phyloP scores from a whole-genome alignment of 2,888 invertebrate genomes.

The Melolontha melolontha region DNA sequence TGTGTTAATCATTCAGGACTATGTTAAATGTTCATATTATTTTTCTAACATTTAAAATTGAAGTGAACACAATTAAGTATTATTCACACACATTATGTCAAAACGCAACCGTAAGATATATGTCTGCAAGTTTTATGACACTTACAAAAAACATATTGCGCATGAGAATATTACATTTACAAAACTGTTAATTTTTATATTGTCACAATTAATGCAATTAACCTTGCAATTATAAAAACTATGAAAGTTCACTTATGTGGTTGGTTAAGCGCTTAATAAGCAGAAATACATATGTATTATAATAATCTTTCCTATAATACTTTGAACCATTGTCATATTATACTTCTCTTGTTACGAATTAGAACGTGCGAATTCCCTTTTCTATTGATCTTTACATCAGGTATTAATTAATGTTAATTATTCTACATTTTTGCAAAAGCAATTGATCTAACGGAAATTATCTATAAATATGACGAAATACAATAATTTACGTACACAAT shows the following conservation, averaged over 20 bases:
- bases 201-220: constrained; percentile 30
- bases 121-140: neutral
- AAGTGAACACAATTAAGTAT: no score
- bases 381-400: constrained; percentile 24
- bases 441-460: no score
- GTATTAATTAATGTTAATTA: constrained; percentile 15
- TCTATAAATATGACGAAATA: no score
- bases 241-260: constrained; percentile 6
- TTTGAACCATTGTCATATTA: constrained; percentile 23
- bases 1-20: no score
- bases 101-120: neutral
- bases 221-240: constrained; percentile 36
- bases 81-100: no score
- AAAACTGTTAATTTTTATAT: constrained; percentile 29
- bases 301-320: constrained; percentile 22
- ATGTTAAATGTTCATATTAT: no score
- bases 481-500: no score
- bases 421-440: neutral
- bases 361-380: constrained; percentile 23
- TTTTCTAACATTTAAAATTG: no score
- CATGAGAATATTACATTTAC: constrained; percentile 32
- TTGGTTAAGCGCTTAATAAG: constrained; percentile 21
- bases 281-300: constrained; percentile 1
- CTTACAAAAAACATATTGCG: constrained; percentile 5
- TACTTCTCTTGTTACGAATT: constrained; percentile 20